Evolutionary conservation across 2,797 vertebrate genomes (phyloP).

Genomic region (Premnoplex brunnescens): DNA sequence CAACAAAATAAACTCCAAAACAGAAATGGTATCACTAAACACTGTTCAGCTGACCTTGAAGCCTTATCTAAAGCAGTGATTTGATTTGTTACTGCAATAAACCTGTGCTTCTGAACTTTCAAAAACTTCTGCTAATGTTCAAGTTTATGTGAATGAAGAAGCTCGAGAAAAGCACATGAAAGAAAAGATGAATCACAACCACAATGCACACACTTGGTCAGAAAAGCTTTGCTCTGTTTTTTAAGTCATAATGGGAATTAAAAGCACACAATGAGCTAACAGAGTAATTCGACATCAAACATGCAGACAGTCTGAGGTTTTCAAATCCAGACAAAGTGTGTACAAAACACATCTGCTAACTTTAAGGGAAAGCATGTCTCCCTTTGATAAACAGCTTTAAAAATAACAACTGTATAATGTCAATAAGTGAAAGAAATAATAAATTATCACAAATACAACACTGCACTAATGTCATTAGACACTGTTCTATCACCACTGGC

Average conservation of each 20-base stretch:
- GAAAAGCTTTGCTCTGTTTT: background rate
- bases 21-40: background rate
- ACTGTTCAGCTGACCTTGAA: background rate
- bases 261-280: background rate
- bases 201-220: background rate
- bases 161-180: background rate
- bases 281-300: conserved; percentile 4
- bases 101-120: background rate
- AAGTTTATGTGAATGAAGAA: background rate
- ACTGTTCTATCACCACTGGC: background rate
- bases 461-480: background rate
- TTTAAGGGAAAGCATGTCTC: background rate
- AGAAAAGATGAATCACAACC: background rate
- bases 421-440: background rate
- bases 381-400: background rate
- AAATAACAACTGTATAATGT: background rate
- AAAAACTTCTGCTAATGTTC: background rate
- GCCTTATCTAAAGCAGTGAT: background rate
- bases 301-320: background rate
- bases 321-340: background rate
- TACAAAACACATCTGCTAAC: background rate
- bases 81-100: background rate
- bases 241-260: background rate
- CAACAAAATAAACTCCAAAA: background rate
- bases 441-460: background rate